Evolutionary conservation across 1,140 invertebrate species (phyloP).

Genomic region (Cyclina sinensis): DNA sequence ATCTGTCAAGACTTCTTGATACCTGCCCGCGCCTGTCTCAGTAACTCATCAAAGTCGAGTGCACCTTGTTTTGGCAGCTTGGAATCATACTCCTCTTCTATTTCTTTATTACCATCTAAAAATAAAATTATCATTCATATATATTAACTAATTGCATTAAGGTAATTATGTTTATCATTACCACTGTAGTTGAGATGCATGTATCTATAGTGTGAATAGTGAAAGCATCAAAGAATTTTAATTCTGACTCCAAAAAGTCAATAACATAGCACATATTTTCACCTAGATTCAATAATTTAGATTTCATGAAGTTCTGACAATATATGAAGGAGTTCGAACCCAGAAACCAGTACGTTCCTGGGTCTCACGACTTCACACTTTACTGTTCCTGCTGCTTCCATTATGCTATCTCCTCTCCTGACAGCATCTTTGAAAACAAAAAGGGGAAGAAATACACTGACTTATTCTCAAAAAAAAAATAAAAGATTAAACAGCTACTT

Average conservation of each 20-base stretch:
- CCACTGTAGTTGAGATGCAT: too few relatives aligned
- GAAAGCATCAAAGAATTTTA: too few relatives aligned
- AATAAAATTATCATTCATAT: background rate
- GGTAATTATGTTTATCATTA: too few relatives aligned
- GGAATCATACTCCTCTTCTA: slow-evolving; percentile 81
- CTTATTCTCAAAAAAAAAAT: too few relatives aligned
- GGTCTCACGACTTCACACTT: background rate
- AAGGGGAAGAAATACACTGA: too few relatives aligned
- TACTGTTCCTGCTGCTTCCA: background rate
- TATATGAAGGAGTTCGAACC: slow-evolving; percentile 4
- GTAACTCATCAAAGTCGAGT: slow-evolving; percentile 81
- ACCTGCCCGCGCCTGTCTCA: slow-evolving; percentile 76
- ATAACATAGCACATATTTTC: too few relatives aligned
- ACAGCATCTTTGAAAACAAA: background rate
- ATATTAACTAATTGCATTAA: too few relatives aligned
- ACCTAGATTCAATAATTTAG: too few relatives aligned
- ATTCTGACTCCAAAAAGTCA: too few relatives aligned
- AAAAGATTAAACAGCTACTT: too few relatives aligned
- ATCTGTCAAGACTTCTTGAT: slow-evolving; percentile 68
- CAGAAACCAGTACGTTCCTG: background rate
- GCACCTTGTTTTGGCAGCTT: slow-evolving; percentile 59
- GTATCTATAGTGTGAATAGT: too few relatives aligned
- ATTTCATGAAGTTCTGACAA: too few relatives aligned
- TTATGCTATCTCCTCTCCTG: background rate
- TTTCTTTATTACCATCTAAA: slow-evolving; percentile 83